phyloP scores from a whole-genome alignment of 1,140 invertebrate genomes.

The Caenorhabditis latens region DNA sequence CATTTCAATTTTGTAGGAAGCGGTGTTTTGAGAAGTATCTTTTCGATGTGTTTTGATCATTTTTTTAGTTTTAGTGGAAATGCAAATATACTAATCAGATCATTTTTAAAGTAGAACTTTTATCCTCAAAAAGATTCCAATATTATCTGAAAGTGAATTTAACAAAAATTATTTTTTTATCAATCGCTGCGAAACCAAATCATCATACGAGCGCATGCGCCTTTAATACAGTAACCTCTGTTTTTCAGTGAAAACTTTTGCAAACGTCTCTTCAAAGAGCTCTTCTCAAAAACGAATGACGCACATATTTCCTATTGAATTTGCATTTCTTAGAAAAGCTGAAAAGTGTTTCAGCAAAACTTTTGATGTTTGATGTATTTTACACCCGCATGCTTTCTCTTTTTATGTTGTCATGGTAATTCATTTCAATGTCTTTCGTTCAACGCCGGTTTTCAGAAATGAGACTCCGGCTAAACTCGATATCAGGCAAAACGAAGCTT shows the following conservation, averaged over 20 bases:
- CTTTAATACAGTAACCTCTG: slow-evolving; percentile 14
- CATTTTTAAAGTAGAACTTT: too few relatives aligned
- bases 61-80: too few relatives aligned
- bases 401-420: slow-evolving; percentile 22
- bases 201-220: neutral
- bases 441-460: slow-evolving; percentile 16
- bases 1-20: slow-evolving; percentile 1
- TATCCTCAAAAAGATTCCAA: too few relatives aligned
- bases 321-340: too few relatives aligned
- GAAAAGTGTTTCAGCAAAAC: neutral
- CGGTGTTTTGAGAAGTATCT: too few relatives aligned
- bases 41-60: too few relatives aligned
- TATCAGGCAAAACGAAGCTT: slow-evolving; percentile 33
- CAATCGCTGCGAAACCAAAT: neutral
- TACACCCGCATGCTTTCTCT: neutral
- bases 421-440: neutral
- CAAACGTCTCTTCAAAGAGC: too few relatives aligned
- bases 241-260: too few relatives aligned
- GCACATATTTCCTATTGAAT: too few relatives aligned
- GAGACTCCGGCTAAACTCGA: slow-evolving; percentile 50
- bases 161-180: too few relatives aligned
- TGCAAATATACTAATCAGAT: too few relatives aligned
- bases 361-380: slow-evolving; percentile 3
- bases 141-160: neutral
- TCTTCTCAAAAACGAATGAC: too few relatives aligned